Evolutionary conservation across 2,888 invertebrate genomes (phyloP).

Genomic region (Cosmopolites sordidus): DNA sequence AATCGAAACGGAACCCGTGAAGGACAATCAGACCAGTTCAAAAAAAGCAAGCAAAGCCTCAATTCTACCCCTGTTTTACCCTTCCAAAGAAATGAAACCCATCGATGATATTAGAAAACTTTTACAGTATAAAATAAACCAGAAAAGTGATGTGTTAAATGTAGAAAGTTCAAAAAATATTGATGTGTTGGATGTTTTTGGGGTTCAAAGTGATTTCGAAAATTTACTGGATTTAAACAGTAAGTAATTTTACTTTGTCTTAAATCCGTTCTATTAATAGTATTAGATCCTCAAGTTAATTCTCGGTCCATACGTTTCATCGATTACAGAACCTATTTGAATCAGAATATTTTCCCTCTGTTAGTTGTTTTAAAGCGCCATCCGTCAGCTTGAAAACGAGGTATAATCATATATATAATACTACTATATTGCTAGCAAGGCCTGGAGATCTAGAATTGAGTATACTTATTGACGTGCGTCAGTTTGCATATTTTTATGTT

Average conservation of each 20-base stretch:
- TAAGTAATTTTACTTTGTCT: slow-evolving; percentile 28
- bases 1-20: not conserved
- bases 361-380: too few relatives aligned
- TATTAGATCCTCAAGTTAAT: too few relatives aligned
- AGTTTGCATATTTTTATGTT: too few relatives aligned
- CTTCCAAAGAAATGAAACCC: slow-evolving; percentile 3
- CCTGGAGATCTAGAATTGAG: too few relatives aligned
- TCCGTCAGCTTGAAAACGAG: too few relatives aligned
- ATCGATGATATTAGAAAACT: slow-evolving; percentile 25
- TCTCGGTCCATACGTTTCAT: too few relatives aligned
- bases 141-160: slow-evolving; percentile 13
- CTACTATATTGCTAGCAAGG: too few relatives aligned
- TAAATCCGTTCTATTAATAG: too few relatives aligned
- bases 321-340: too few relatives aligned
- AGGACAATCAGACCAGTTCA: slow-evolving; percentile 10
- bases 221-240: slow-evolving; percentile 37
- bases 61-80: slow-evolving; percentile 29
- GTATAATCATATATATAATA: too few relatives aligned
- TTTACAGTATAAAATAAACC: slow-evolving; percentile 25
- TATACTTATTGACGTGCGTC: too few relatives aligned
- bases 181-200: slow-evolving; percentile 37
- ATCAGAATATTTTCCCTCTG: too few relatives aligned
- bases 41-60: slow-evolving; percentile 27
- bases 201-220: slow-evolving; percentile 31
- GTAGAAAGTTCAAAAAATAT: slow-evolving; percentile 13